Conservation (phyloP, 2,113 vertebrate species). For the Chinchilla lanigera region DNA sequence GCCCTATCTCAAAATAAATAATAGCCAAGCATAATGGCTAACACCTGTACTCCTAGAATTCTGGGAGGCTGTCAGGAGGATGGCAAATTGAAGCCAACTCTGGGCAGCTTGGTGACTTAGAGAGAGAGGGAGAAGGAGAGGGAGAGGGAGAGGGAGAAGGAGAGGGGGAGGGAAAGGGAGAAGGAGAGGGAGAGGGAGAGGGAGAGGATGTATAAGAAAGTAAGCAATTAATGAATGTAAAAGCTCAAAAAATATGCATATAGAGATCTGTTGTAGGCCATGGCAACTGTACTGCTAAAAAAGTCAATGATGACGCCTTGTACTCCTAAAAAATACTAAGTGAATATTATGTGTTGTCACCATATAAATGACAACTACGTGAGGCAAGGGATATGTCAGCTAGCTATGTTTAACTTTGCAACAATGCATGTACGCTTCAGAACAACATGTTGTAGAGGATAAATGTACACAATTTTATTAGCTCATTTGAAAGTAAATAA, state of each 20-base stretch:
- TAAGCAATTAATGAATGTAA: neutral
- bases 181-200: too few relatives aligned
- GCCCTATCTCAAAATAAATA: neutral
- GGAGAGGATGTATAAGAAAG: neutral
- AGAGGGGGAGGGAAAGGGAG: too few relatives aligned
- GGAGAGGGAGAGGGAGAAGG: neutral
- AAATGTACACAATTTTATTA: neutral
- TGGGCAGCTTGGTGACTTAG: neutral
- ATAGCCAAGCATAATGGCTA: neutral
- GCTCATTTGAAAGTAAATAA: neutral
- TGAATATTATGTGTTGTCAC: neutral
- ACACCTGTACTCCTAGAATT: neutral
- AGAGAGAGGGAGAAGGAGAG: too few relatives aligned
- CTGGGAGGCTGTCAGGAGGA: neutral
- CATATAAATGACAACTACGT: neutral
- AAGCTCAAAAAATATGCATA: neutral
- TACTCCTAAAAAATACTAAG: neutral
- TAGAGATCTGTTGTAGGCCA: neutral
- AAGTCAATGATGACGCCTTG: neutral
- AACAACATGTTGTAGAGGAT: neutral
- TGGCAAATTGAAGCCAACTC: neutral
- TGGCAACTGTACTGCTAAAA: too few relatives aligned
- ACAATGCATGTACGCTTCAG: neutral
- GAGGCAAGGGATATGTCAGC: neutral
- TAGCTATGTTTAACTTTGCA: neutral